Percentiles rank a stretch among this genome's conserved stretches.
These are phyloP conservation scores for Meliscaeva auricollis DNA, from an alignment of 2,888 invertebrate genomes.

Conservation along the genomic window DNA sequence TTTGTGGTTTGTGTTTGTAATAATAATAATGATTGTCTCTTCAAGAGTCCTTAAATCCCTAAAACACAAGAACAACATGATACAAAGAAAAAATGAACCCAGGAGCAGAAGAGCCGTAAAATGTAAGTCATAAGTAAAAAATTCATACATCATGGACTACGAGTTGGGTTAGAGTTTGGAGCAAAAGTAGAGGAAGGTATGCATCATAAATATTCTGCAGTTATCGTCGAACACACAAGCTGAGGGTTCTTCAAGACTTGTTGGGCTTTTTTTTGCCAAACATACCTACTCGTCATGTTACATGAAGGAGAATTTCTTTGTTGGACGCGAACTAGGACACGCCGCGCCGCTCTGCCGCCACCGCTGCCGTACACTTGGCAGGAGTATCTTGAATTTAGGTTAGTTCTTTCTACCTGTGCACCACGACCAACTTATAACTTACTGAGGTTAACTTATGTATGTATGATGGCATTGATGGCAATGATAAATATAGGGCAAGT, in stretches of 20 bases:
- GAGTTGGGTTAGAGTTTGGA: constrained; percentile 7
- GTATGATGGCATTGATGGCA: constrained; percentile 16
- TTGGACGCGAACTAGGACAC: constrained; percentile 51
- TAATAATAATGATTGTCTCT: constrained; percentile 45
- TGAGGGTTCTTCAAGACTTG: constrained; percentile 12
- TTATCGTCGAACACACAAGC: constrained; percentile 44
- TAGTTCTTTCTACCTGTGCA: background rate
- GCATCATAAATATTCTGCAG: constrained; percentile 58
- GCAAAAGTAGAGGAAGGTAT: constrained; percentile 1
- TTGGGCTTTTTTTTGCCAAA: constrained; percentile 5
- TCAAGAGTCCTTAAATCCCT: constrained; percentile 24
- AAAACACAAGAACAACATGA: background rate
- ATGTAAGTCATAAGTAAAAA: constrained; percentile 52
- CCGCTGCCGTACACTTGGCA: constrained; percentile 2
- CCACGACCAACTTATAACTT: constrained; percentile 2
- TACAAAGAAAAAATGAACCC: constrained; percentile 2
- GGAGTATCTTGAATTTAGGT: constrained; percentile 12
- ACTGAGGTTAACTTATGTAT: constrained; percentile 30
- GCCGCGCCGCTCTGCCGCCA: background rate
- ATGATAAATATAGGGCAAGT: constrained; percentile 70
- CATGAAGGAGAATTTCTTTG: constrained; percentile 47
- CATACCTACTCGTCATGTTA: background rate
- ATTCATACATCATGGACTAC: constrained; percentile 43
- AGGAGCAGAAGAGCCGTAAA: constrained; percentile 26
- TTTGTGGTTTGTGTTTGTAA: constrained; percentile 6